A percentile compares a stretch with the other conserved stretches of the same genome.
phyloP scores from a whole-genome alignment of 2,888 invertebrate species.

The Ceratothoa steindachneri region DNA sequence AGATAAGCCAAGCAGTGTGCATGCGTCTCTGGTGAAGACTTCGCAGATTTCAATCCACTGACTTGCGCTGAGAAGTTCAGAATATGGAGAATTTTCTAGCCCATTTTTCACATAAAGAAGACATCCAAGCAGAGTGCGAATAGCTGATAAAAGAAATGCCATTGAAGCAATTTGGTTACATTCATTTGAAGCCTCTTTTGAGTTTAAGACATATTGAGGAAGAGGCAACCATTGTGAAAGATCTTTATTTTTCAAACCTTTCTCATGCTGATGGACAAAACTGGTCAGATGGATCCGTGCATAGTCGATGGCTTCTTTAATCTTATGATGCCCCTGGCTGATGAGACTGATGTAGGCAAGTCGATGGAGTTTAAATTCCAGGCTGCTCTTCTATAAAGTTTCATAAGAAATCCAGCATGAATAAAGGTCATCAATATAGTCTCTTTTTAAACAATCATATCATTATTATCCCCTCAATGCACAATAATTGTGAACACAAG shows the following conservation, averaged over 20 bases:
- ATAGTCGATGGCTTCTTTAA: constrained; percentile 79
- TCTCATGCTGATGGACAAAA: constrained; percentile 62
- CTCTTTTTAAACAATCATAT: too few species aligned
- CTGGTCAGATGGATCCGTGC: constrained; percentile 76
- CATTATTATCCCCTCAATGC: too few species aligned
- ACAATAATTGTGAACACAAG: too few species aligned
- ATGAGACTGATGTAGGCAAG: constrained; percentile 73
- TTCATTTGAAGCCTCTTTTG: too few species aligned
- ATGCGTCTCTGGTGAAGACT: constrained; percentile 86
- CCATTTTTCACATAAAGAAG: constrained; percentile 73
- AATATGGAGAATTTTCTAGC: constrained; percentile 74
- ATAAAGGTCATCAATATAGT: not conserved
- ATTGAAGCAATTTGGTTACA: not conserved
- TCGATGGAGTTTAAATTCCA: constrained; percentile 78
- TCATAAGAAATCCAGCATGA: constrained; percentile 13
- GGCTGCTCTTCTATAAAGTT: constrained; percentile 59
- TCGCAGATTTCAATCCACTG: constrained; percentile 84
- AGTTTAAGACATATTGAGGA: too few species aligned
- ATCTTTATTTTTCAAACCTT: too few species aligned
- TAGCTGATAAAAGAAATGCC: constrained; percentile 20
- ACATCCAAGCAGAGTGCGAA: constrained; percentile 70
- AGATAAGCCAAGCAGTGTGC: constrained; percentile 80
- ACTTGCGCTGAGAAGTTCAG: constrained; percentile 67
- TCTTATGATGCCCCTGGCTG: constrained; percentile 62
- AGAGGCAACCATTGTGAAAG: not conserved